phyloP scores from a whole-genome alignment of 2,113 vertebrate genomes.

The Grantiella picta region DNA sequence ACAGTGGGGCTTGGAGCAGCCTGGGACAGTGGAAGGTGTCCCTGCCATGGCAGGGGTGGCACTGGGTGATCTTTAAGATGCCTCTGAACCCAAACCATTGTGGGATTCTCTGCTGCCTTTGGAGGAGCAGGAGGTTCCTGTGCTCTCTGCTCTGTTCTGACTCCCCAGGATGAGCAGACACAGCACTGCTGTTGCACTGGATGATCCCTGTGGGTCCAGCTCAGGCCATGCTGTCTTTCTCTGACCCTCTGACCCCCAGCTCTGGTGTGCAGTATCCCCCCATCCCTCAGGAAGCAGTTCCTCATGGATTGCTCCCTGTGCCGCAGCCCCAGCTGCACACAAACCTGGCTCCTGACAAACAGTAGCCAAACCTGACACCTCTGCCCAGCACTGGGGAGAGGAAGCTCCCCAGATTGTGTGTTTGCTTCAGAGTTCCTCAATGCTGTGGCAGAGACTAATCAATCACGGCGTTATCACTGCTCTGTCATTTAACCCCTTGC shows the following conservation, averaged over 20 bases:
- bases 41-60: background rate
- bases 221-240: background rate
- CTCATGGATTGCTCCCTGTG: background rate
- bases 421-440: background rate
- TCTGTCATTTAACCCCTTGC: background rate
- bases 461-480: background rate
- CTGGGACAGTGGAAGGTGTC: background rate
- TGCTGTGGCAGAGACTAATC: background rate
- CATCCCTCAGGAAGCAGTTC: rapidly evolving
- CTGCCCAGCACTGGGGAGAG: background rate
- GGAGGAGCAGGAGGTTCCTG: background rate
- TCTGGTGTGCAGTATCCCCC: background rate
- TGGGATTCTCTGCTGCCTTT: background rate
- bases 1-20: background rate
- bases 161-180: background rate
- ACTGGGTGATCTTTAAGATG: background rate
- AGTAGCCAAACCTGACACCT: background rate
- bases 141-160: background rate
- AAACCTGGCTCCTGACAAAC: background rate
- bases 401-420: background rate
- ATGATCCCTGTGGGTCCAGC: background rate
- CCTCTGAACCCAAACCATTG: background rate
- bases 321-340: background rate
- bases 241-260: background rate
- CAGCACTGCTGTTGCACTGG: background rate